Evolutionary conservation across 2,113 vertebrate species (phyloP).

Genomic region (Otolemur garnettii): DNA sequence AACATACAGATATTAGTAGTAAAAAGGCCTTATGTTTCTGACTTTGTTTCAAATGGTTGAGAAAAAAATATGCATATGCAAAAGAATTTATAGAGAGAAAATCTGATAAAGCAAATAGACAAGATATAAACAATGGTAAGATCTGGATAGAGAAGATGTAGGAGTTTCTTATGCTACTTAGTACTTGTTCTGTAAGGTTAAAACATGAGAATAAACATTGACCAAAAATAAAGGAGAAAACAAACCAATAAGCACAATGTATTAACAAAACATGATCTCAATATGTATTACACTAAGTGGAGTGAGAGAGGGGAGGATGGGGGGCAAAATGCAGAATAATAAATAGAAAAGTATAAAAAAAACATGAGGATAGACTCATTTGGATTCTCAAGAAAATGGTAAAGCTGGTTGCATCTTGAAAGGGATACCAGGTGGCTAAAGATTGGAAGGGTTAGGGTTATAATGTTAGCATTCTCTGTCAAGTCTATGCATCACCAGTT

Average conservation of each 20-base stretch:
- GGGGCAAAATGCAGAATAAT: background rate
- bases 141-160: background rate
- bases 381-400: background rate
- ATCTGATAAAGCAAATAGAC: constrained; percentile 20
- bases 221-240: background rate
- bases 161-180: background rate
- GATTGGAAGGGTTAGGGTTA: background rate
- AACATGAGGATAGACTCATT: background rate
- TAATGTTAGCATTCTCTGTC: background rate
- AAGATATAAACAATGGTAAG: background rate
- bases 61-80: background rate
- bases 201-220: constrained; percentile 12
- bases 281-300: background rate
- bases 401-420: background rate
- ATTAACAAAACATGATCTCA: background rate
- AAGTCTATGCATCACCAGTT: background rate
- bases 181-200: background rate
- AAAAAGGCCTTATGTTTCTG: background rate
- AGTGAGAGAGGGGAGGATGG: background rate
- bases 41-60: background rate
- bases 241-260: background rate
- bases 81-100: background rate
- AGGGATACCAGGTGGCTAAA: background rate
- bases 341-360: background rate
- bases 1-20: background rate